Evolutionary conservation across 2,888 invertebrate species (phyloP).

Genomic region (Melolontha melolontha): DNA sequence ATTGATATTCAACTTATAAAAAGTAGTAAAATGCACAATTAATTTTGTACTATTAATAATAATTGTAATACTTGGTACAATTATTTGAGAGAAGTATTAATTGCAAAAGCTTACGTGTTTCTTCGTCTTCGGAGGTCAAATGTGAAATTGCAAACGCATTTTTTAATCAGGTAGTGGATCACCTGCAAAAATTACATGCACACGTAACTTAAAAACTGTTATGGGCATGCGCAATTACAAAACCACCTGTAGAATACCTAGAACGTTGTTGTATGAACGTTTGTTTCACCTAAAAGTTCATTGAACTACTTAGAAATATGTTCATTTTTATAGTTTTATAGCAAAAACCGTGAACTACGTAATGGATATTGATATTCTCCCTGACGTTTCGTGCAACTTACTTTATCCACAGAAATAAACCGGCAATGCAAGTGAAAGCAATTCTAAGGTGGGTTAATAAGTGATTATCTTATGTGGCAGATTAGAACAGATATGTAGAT

Average conservation of each 20-base stretch:
- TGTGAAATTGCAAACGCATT: constrained; percentile 17
- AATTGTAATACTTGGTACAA: too few relatives aligned
- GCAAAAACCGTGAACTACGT: constrained; percentile 46
- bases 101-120: too few relatives aligned
- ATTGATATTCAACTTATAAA: too few relatives aligned
- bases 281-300: constrained; percentile 51
- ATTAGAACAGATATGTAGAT: constrained; percentile 42
- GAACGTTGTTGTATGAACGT: constrained; percentile 47
- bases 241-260: constrained; percentile 52
- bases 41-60: too few relatives aligned
- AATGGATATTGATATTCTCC: constrained; percentile 49
- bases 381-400: constrained; percentile 41
- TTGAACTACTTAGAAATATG: constrained; percentile 50
- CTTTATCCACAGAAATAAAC: constrained; percentile 29
- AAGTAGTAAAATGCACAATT: too few relatives aligned
- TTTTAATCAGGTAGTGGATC: constrained; percentile 38
- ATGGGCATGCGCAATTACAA: constrained; percentile 46
- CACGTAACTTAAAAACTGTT: constrained; percentile 35
- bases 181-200: constrained; percentile 39
- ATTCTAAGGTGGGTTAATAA: constrained; percentile 48
- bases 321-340: constrained; percentile 48
- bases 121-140: constrained; percentile 12
- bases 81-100: too few relatives aligned
- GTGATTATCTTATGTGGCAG: constrained; percentile 48
- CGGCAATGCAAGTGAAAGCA: constrained; percentile 45